Conservation (phyloP, 2,113 vertebrate genomes). For the Bubo blakistoni region DNA sequence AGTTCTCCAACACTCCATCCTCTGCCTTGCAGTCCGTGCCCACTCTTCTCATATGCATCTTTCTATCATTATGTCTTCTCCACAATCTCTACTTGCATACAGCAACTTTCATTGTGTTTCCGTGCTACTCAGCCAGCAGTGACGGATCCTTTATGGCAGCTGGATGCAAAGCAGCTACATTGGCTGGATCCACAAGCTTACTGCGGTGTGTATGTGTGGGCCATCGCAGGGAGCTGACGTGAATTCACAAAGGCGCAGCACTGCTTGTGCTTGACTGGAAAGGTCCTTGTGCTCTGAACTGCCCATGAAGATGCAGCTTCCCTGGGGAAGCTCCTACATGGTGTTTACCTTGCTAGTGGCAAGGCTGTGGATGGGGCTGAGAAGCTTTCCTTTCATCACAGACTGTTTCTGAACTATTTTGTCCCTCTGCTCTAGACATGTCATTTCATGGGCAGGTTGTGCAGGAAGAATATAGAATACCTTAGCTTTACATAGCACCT, state of each 20-base stretch:
- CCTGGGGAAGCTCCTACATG: neutral
- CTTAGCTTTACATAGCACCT: neutral
- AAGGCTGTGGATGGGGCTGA: neutral
- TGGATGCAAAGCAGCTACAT: neutral
- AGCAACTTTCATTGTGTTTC: rapidly evolving
- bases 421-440: rapidly evolving
- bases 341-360: neutral
- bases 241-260: neutral
- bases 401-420: neutral
- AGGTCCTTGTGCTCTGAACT: neutral
- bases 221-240: rapidly evolving
- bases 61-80: neutral
- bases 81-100: neutral
- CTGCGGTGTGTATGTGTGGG: neutral
- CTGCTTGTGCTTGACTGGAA: neutral
- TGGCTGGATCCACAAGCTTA: neutral
- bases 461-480: neutral
- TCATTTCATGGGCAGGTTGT: neutral
- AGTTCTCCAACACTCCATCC: neutral
- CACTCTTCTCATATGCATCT: neutral
- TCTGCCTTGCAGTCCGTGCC: neutral
- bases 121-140: neutral
- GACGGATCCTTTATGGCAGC: neutral
- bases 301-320: neutral
- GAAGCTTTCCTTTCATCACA: neutral